Conservation (phyloP, 2,113 vertebrate species). For the Eolophus roseicapilla region DNA sequence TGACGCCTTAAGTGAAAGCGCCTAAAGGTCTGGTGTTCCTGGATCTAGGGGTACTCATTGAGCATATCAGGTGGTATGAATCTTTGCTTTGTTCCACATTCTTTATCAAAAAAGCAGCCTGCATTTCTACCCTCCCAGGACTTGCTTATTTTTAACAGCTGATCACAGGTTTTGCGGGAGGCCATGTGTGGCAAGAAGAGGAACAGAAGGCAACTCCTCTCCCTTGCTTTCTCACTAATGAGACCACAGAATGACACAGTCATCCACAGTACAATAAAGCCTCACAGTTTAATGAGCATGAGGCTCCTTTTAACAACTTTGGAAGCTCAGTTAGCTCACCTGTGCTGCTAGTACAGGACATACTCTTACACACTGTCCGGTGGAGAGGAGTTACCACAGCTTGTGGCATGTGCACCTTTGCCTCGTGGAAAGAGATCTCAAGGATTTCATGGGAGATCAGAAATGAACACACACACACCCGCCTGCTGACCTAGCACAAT, state of each 20-base stretch:
- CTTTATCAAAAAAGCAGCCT: neutral
- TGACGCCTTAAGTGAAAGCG: neutral
- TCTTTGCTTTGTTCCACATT: neutral
- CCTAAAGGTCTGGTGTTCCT: neutral
- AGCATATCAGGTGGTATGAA: neutral
- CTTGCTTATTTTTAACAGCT: neutral
- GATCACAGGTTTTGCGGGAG: neutral
- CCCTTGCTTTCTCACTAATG: neutral
- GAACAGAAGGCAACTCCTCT: neutral
- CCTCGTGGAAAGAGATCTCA: neutral
- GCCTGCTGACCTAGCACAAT: neutral
- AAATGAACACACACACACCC: neutral
- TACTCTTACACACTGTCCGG: neutral
- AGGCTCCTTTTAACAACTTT: neutral
- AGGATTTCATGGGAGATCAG: neutral
- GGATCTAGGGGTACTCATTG: neutral
- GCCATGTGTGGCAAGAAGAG: neutral
- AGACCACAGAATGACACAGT: neutral
- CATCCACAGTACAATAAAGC: neutral
- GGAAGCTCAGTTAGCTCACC: slow-evolving; percentile 8
- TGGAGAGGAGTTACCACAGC: neutral
- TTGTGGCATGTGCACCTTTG: neutral
- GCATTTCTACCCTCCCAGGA: neutral
- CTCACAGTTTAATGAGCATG: neutral
- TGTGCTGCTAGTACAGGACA: neutral